Base-by-base conservation (phyloP, 2,888 invertebrate species). In the Drosophila demipolita region DNA sequence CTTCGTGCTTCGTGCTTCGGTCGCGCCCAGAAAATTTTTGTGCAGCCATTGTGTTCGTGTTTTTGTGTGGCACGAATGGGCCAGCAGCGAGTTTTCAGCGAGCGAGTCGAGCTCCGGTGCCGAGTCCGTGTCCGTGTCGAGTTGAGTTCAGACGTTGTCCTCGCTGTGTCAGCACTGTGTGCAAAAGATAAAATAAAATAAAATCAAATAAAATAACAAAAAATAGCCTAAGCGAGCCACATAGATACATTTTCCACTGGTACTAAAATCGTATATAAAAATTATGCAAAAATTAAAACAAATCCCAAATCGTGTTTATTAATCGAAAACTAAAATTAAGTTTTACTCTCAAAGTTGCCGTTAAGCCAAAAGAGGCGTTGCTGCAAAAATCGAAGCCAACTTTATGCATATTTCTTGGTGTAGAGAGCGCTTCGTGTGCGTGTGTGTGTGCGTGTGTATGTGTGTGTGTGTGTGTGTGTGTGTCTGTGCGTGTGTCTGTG, bases 211-310 rank as follows among this genome's bases (percentile, higher is more conserved):
- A 54, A 5, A n/a, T 23, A 26, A n/a, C 29, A n/a, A 64, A 64
- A 64, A 66, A 75, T 79, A 85, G 73, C 87, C 73, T 75, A 68
- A 67, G 73, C 76, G 70, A 79, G 85, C 79, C 80, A 84, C 82
- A 89, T 85, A 86, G 83, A 86, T 89, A 89, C 89, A 86, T 89
- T 87, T 89, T 84, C 81, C 84, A 85, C 74, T 79, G 79, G 79
- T 81, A 80, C n/a, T 11, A 50, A 48, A 54, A 67, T 29, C 7
- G 36, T 68, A 63, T 23, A 9, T 9, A 68, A 67, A 79, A 79
- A 66, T 66, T 54, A 65, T 77, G 45, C 42, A 38, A 45, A 64
- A 64, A 32, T 15, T 17, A 36, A n/a, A 54, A 45, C 20, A 62
- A 64, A 32, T 42, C n/a, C 40, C 38, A 32, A n/a, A 23, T 23